phyloP scores from a whole-genome alignment of 2,797 vertebrate species.

The Epinephelus awoara region DNA sequence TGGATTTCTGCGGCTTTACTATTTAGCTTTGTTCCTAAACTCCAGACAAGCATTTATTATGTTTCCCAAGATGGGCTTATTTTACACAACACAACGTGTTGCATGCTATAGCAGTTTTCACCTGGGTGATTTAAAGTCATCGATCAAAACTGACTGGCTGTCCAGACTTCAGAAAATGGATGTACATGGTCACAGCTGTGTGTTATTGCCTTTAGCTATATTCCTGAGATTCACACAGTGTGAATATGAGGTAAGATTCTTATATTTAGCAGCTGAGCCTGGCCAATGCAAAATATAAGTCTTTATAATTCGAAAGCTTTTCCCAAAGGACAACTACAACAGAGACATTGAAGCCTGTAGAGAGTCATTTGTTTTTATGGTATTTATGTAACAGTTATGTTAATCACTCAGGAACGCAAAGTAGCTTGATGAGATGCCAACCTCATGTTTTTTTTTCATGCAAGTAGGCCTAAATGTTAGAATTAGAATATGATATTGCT shows the following conservation, averaged over 20 bases:
- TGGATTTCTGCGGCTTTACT: conserved; percentile 48
- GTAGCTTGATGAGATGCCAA: conserved; percentile 47
- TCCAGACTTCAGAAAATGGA: conserved; percentile 39
- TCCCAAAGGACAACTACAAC: conserved; percentile 46
- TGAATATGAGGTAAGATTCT: conserved; percentile 46
- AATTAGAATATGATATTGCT: background rate
- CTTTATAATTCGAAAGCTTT: conserved; percentile 47
- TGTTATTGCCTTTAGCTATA: conserved; percentile 46
- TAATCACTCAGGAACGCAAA: conserved; percentile 49
- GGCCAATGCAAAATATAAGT: conserved; percentile 31
- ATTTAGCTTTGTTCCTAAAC: conserved; percentile 62
- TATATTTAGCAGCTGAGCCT: conserved; percentile 27
- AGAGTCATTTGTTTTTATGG: conserved; percentile 56
- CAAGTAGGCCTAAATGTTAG: background rate
- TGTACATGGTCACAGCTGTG: conserved; percentile 56
- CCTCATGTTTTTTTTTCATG: conserved; percentile 31
- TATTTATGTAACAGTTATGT: conserved; percentile 62
- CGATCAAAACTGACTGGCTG: conserved; percentile 60
- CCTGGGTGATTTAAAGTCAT: conserved; percentile 54
- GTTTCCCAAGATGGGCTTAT: conserved; percentile 58
- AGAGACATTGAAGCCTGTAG: conserved; percentile 34
- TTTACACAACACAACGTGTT: conserved; percentile 55
- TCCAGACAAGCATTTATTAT: conserved; percentile 55
- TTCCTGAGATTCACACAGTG: conserved; percentile 59
- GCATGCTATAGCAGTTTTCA: conserved; percentile 59